Percentiles rank a stretch among this genome's conserved stretches.
phyloP scores from a whole-genome alignment of 2,888 invertebrate genomes.

The Sminthurides aquaticus region DNA sequence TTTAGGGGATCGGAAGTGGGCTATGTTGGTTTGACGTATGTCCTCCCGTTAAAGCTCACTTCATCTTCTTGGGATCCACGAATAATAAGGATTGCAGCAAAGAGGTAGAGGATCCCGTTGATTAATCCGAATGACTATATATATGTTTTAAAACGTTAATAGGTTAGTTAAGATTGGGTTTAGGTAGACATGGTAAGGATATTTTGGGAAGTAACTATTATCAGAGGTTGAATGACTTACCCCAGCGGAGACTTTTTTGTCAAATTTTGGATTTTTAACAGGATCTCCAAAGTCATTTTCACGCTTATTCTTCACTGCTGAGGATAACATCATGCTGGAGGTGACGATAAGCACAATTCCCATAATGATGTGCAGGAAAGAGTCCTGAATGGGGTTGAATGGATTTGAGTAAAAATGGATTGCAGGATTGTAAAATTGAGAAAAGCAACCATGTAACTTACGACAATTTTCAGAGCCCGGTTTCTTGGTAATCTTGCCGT shows the following conservation, averaged over 20 bases:
- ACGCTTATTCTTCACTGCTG: slow-evolving; percentile 21
- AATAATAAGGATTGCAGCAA: slow-evolving; percentile 15
- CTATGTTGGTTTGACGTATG: too few species aligned
- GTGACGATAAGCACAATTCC: slow-evolving; percentile 29
- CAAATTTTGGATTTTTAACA: slow-evolving; percentile 1
- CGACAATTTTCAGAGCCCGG: slow-evolving; percentile 17
- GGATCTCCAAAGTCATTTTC: not conserved
- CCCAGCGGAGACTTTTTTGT: slow-evolving; percentile 27
- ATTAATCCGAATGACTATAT: slow-evolving; percentile 28
- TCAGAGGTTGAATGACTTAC: slow-evolving; percentile 23
- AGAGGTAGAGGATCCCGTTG: slow-evolving; percentile 29
- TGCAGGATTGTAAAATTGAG: not conserved
- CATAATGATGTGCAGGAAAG: slow-evolving; percentile 27
- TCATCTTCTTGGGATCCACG: slow-evolving; percentile 21
- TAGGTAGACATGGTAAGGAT: not conserved
- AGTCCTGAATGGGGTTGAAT: slow-evolving; percentile 19
- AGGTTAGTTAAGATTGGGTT: not conserved
- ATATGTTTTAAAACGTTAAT: not conserved
- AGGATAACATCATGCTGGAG: slow-evolving; percentile 27
- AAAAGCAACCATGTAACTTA: slow-evolving; percentile 15
- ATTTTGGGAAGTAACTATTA: not conserved
- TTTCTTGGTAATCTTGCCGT: slow-evolving; percentile 16
- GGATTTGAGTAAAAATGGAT: too few species aligned
- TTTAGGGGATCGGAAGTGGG: too few species aligned
- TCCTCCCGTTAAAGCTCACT: slow-evolving; percentile 2